Percentiles rank a stretch among this genome's conserved stretches.
Evolutionary conservation across 53 echinoderm and acorn worm species (phyloP).

Genomic region (Pentamera pediparva): DNA sequence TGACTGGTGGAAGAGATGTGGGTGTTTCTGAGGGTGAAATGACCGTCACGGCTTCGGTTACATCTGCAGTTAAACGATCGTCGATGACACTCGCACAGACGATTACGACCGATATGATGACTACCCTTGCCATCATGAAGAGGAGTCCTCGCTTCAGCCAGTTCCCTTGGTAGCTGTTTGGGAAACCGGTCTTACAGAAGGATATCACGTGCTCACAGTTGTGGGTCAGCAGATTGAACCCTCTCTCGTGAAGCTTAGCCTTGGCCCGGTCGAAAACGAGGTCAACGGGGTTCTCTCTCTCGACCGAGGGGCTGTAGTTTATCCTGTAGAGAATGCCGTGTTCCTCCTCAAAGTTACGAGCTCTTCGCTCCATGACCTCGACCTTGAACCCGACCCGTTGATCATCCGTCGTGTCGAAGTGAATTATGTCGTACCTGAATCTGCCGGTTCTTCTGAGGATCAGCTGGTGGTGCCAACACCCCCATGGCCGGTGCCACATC

Average conservation of each 20-base stretch:
- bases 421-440: constrained; percentile 4
- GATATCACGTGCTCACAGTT: constrained; percentile 14
- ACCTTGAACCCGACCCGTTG: constrained; percentile 2
- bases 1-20: not conserved
- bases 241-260: constrained; percentile 16
- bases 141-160: constrained; percentile 2
- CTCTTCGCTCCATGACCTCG: not conserved
- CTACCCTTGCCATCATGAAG: not conserved
- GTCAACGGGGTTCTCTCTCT: not conserved
- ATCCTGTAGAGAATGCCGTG: constrained; percentile 1
- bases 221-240: not conserved
- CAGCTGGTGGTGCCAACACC: constrained; percentile 1
- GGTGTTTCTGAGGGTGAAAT: not conserved
- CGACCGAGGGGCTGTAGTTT: not conserved
- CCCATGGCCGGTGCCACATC: constrained; percentile 21
- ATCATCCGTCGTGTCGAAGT: constrained; percentile 12
- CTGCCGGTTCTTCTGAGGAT: not conserved
- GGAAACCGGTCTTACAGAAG: constrained; percentile 1
- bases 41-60: not conserved
- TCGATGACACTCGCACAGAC: not conserved
- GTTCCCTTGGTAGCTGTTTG: not conserved
- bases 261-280: constrained; percentile 10
- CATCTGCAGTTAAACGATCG: not conserved
- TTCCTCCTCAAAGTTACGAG: not conserved
- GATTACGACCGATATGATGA: not conserved